Evolutionary conservation across 2,888 invertebrate genomes (phyloP), one percentile per base, ranked within the genome.

Genomic region (Sphecodes monilicornis): DNA sequence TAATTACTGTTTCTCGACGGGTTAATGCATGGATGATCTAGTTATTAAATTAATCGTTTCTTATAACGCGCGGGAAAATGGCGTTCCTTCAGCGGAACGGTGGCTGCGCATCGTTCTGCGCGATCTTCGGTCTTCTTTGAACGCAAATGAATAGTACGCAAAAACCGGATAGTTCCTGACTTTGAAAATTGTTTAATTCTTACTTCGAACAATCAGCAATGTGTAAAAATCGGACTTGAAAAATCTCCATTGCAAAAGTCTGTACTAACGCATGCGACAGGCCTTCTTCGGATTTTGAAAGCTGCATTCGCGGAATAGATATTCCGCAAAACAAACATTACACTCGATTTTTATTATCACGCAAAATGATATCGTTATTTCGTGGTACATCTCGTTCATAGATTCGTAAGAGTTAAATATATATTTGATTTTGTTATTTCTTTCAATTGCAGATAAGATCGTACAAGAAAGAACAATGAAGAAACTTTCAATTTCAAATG

Each of bases 11-110:
- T 43, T 75, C 76, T 36, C 64, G 68, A 54, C 76, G 79, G 82
- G 8, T 88, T 90, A 88, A 88, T 79, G 84, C 82, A 73, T 46
- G 77, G 70, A 46, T 86, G 82, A 72, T 89, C 81, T 84, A 88
- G 88, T 89, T 85, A 80, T 71, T 80, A 43, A 86, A 82, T 84
- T 85, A 86, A 81, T 72, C 73, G 79, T 68, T 68, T 57, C 66
- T 60, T 26, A 26, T 11, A 60, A 79, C 69, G 68, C 41, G 68
- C 50, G 68, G 69, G 68, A 39, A 74, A 78, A 32, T 39, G 39
- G 10, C 68, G 39, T 68, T 68, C 39, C 68, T n/a, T 0, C 22
- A 22, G 11, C 36, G 66, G 32, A 64, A 64, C 64, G 32, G 64
- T 32, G 64, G 22, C 10, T 32, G 36, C 8, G 64, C 2, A 32